Conservation (phyloP, 2,797 vertebrate species). For the Notolabrus celidotus region DNA sequence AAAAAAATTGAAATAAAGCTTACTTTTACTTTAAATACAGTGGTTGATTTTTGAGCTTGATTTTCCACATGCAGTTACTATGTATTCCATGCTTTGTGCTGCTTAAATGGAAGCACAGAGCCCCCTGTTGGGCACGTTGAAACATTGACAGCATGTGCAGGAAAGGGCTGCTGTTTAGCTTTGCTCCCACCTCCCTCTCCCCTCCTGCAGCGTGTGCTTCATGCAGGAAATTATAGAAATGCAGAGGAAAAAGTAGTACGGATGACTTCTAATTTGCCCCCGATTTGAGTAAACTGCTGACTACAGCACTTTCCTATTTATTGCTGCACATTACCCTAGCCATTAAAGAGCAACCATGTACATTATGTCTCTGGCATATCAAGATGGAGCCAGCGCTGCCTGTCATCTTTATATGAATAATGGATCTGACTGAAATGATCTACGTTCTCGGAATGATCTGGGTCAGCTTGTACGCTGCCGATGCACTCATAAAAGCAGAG, state of each 20-base stretch:
- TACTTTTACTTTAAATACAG: too few species aligned
- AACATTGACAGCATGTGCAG: neutral
- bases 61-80: neutral
- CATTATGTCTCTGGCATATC: slow-evolving; percentile 54
- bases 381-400: slow-evolving; percentile 40
- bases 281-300: slow-evolving; percentile 59
- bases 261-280: slow-evolving; percentile 36
- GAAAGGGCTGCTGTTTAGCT: neutral
- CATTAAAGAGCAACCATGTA: slow-evolving; percentile 53
- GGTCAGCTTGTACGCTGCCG: slow-evolving; percentile 50
- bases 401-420: slow-evolving; percentile 75
- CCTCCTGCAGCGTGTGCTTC: neutral
- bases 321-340: slow-evolving; percentile 45
- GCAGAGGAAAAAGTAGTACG: neutral
- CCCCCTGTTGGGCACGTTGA: slow-evolving; percentile 52
- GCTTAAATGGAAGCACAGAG: slow-evolving; percentile 36
- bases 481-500: slow-evolving; percentile 36
- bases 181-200: neutral
- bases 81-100: neutral
- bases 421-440: slow-evolving; percentile 75
- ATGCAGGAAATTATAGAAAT: slow-evolving; percentile 19
- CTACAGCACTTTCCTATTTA: slow-evolving; percentile 40
- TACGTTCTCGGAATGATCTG: slow-evolving; percentile 72
- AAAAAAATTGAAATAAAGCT: too few species aligned
- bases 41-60: neutral